Conservation (phyloP, 2,113 vertebrate species). For the Pteronura brasiliensis region DNA sequence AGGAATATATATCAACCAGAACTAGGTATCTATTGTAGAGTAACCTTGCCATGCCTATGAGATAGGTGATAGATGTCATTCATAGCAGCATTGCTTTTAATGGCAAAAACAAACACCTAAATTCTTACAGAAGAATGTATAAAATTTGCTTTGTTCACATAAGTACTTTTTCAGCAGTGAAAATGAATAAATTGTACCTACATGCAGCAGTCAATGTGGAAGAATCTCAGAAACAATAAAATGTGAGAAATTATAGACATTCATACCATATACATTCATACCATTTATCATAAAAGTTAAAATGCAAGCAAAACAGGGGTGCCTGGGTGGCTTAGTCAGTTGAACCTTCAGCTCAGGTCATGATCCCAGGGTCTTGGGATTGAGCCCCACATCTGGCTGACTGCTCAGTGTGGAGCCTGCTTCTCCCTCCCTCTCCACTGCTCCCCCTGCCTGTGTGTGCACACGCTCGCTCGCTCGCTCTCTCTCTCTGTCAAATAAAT, state of each 20-base stretch:
- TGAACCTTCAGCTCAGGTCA: no score
- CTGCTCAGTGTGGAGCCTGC: no score
- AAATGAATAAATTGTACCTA: not conserved
- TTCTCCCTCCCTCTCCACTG: no score
- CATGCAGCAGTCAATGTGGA: not conserved
- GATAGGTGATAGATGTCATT: not conserved
- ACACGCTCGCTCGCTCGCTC: fast-evolving
- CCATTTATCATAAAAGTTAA: not conserved
- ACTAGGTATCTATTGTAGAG: not conserved
- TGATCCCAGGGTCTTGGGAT: no score
- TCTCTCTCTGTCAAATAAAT: no score
- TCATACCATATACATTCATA: not conserved
- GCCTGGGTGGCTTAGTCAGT: no score
- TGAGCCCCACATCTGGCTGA: no score
- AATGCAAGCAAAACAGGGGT: not conserved
- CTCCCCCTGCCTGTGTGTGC: no score
- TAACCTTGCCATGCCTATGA: not conserved
- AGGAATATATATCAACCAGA: not conserved
- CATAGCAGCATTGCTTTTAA: not conserved
- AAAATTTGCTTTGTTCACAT: not conserved
- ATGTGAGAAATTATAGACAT: not conserved
- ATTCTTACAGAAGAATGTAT: not conserved
- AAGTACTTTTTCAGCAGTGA: no score
- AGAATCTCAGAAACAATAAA: conserved; percentile 13
- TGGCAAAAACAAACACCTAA: not conserved